Base-by-base conservation (phyloP, 2,888 invertebrate species). In the Drosophila siamana region DNA sequence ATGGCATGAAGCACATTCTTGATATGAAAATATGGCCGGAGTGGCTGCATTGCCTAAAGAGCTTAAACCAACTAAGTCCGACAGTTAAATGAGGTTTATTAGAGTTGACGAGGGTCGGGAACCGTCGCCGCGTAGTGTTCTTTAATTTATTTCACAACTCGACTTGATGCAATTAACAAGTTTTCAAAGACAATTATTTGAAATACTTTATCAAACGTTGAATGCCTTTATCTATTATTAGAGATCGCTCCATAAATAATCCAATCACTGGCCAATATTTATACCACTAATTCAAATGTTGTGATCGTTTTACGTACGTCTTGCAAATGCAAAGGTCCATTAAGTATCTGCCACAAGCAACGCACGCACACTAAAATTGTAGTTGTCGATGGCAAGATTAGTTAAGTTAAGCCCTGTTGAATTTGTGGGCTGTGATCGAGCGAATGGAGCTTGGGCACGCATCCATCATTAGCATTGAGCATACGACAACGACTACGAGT, bases 1-100 rank as follows among this genome's bases (percentile, higher is more conserved):
- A 79, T 75, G 75, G 41, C 60, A 69, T 52, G 28, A 22, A 56
- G 15, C 59, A 65, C 26, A 61, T 59, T 71, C 54, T 50, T 67
- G 11, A 22, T 28, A 47, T 55, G 13, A 52, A 56, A 60, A 28
- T 43, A 46, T 51, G 60, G 63, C 59, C 55, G 30, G 2, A 47
- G 30, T 40, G 30, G 11, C 28, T 28, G 28, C 33, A 40, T 13
- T 26, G 38, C 36, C 40, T 43, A 22, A 66, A 71, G 54, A 69
- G 64, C 70, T 70, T 61, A 56, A 57, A 41, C 43, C 26, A 57
- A 54, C 8, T 24, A 28, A 60, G 51, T 52, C 60, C 22, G 50
- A 64, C 51, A 50, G 48, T 54, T 47, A 15, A 78, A 43, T 43
- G 15, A 57, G 26, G 15, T 43, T 26, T 22, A 26, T 33, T 41